Conservation (phyloP, 1,140 invertebrate genomes). For the Tribolium castaneum region DNA sequence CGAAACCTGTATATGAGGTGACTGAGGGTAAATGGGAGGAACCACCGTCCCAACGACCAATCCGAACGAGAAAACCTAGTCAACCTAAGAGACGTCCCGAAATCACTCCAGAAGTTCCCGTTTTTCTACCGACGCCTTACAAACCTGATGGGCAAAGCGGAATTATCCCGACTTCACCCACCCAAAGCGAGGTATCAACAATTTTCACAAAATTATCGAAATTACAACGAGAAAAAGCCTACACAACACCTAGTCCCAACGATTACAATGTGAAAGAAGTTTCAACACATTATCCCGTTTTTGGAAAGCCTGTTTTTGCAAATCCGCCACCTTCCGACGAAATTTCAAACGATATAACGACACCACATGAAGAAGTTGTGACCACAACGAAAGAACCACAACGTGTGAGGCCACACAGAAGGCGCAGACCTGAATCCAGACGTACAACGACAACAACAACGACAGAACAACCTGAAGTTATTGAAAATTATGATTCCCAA, state of each 20-base stretch:
- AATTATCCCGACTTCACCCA: slow-evolving; percentile 58
- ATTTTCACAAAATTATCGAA: slow-evolving; percentile 57
- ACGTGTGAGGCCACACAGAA: slow-evolving; percentile 51
- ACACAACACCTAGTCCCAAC: slow-evolving; percentile 48
- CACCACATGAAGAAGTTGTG: slow-evolving; percentile 37
- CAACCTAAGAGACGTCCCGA: slow-evolving; percentile 34
- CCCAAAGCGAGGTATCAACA: slow-evolving; percentile 60
- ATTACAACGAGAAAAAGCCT: slow-evolving; percentile 50
- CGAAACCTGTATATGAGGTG: slow-evolving; percentile 60
- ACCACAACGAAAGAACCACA: slow-evolving; percentile 51
- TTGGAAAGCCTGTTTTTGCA: slow-evolving; percentile 52
- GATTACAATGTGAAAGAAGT: slow-evolving; percentile 62
- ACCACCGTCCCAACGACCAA: slow-evolving; percentile 36
- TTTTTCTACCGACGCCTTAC: slow-evolving; percentile 62
- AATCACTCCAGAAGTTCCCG: slow-evolving; percentile 47
- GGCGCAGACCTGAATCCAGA: slow-evolving; percentile 49
- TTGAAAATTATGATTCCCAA: slow-evolving; percentile 52
- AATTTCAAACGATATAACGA: slow-evolving; percentile 57
- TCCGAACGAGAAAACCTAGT: slow-evolving; percentile 13
- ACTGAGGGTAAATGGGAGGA: slow-evolving; percentile 59
- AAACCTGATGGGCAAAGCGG: slow-evolving; percentile 50
- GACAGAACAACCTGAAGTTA: slow-evolving; percentile 48
- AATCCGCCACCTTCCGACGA: slow-evolving; percentile 40
- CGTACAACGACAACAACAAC: slow-evolving; percentile 47
- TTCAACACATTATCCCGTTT: slow-evolving; percentile 62